Percentiles rank a stretch among this genome's conserved stretches.
Conservation (phyloP, 1,140 invertebrate genomes). For the Octopus bimaculoides region DNA sequence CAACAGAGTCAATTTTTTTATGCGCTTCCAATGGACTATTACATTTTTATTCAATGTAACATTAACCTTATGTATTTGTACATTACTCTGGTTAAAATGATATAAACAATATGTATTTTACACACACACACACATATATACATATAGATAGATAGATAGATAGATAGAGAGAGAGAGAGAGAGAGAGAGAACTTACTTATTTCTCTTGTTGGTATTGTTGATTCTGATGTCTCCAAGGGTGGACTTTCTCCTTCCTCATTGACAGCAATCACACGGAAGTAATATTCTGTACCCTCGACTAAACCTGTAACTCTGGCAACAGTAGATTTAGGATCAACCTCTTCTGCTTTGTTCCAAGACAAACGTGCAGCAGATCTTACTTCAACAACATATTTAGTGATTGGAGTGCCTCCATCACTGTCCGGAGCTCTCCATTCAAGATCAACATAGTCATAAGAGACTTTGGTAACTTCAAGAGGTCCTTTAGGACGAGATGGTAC, state of each 20-base stretch:
- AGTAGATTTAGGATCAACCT: constrained; percentile 58
- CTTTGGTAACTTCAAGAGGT: constrained; percentile 69
- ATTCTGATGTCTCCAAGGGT: constrained; percentile 73
- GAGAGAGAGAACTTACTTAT: constrained; percentile 79
- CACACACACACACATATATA: too few relatives aligned
- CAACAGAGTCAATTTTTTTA: too few relatives aligned
- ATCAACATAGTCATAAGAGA: constrained; percentile 65
- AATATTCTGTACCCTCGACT: constrained; percentile 65
- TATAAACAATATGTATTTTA: too few relatives aligned
- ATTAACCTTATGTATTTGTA: too few relatives aligned
- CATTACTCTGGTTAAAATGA: too few relatives aligned
- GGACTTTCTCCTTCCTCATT: constrained; percentile 82
- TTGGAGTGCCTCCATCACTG: constrained; percentile 91
- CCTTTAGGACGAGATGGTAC: constrained; percentile 88
- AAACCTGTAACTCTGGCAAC: constrained; percentile 31
- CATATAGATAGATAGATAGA: too few relatives aligned
- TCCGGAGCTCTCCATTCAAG: constrained; percentile 85
- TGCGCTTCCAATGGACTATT: too few relatives aligned
- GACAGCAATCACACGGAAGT: constrained; percentile 89
- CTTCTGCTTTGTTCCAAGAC: constrained; percentile 35
- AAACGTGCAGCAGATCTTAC: constrained; percentile 69
- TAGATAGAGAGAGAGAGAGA: too few relatives aligned
- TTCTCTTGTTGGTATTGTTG: constrained; percentile 65
- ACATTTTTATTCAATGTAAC: too few relatives aligned
- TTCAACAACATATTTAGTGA: constrained; percentile 89